phyloP scores from a whole-genome alignment of 1,140 invertebrate genomes.

The Orussus abietinus region DNA sequence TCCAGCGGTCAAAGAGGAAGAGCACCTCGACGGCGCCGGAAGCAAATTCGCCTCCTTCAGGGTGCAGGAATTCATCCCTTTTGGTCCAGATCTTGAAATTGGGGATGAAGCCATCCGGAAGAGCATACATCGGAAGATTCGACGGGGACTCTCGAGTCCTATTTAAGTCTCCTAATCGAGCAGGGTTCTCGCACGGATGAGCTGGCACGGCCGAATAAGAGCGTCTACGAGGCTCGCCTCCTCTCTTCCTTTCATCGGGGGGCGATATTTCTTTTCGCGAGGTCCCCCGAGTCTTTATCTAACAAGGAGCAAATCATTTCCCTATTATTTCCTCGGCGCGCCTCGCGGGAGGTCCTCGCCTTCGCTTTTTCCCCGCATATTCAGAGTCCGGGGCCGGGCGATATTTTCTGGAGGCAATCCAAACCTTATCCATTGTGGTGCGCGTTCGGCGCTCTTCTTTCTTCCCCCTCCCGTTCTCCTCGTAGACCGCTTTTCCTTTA shows the following conservation, averaged over 20 bases:
- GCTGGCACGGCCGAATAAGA: conserved; percentile 40
- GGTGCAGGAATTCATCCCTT: too few species aligned
- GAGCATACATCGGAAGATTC: too few species aligned
- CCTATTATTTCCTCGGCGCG: conserved; percentile 49
- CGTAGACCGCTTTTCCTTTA: conserved; percentile 18
- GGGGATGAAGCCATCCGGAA: too few species aligned
- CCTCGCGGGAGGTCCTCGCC: conserved; percentile 25
- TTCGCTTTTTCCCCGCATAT: conserved; percentile 18
- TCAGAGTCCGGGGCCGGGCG: conserved; percentile 24
- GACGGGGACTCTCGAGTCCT: conserved; percentile 14
- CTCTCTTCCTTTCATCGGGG: conserved; percentile 43
- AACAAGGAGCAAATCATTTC: conserved; percentile 57
- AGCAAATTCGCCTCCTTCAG: too few species aligned
- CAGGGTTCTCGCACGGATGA: conserved; percentile 42
- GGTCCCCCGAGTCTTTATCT: conserved; percentile 50
- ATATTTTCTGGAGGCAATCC: conserved; percentile 51
- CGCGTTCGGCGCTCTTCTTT: conserved; percentile 17
- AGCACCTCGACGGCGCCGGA: too few species aligned
- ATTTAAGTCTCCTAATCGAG: conserved; percentile 50
- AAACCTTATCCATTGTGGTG: conserved; percentile 49
- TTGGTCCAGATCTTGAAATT: too few species aligned
- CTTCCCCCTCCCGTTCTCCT: conserved; percentile 4
- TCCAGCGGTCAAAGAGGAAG: too few species aligned
- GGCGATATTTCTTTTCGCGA: conserved; percentile 52
- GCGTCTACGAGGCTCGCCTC: conserved; percentile 17